Conservation (phyloP, 2,888 invertebrate species). For the Carterocephalus palaemon region DNA sequence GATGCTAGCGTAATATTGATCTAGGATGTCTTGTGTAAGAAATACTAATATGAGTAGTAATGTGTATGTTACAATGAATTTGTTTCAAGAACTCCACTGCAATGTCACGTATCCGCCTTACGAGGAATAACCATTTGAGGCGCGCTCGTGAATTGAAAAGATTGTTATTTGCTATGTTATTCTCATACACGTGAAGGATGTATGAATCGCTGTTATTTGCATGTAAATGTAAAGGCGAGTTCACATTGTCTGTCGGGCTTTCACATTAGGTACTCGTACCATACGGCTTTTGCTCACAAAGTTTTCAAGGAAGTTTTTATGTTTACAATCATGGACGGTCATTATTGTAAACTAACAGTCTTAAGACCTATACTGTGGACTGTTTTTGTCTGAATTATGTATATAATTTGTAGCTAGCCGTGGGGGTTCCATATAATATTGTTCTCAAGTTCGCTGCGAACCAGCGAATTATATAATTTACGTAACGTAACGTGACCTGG, state of each 20-base stretch:
- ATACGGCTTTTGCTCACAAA: conserved; percentile 29
- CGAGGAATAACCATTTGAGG: conserved; percentile 19
- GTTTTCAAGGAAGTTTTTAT: conserved; percentile 52
- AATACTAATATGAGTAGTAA: conserved; percentile 10
- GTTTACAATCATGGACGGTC: conserved; percentile 35
- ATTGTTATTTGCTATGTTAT: conserved; percentile 28
- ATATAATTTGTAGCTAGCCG: too few relatives aligned
- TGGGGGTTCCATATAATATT: too few relatives aligned
- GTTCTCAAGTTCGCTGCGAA: too few relatives aligned
- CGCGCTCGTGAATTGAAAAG: conserved; percentile 27
- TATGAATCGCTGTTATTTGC: conserved; percentile 42
- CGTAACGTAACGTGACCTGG: too few relatives aligned
- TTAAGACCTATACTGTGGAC: too few relatives aligned
- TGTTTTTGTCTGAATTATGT: too few relatives aligned
- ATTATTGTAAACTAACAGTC: conserved; percentile 34
- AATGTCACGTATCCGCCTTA: conserved; percentile 25
- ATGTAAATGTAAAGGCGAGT: conserved; percentile 53
- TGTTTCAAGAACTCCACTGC: conserved; percentile 20
- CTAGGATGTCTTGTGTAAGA: conserved; percentile 16
- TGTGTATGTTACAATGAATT: conserved; percentile 15
- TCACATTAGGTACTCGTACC: conserved; percentile 56
- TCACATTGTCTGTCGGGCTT: conserved; percentile 56
- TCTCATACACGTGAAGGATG: conserved; percentile 36
- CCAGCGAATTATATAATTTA: too few relatives aligned
- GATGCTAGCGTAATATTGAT: conserved; percentile 16